These are phyloP conservation scores for Lycorma delicatula DNA, from an alignment of 1,140 invertebrate genomes.

Conservation along the genomic window DNA sequence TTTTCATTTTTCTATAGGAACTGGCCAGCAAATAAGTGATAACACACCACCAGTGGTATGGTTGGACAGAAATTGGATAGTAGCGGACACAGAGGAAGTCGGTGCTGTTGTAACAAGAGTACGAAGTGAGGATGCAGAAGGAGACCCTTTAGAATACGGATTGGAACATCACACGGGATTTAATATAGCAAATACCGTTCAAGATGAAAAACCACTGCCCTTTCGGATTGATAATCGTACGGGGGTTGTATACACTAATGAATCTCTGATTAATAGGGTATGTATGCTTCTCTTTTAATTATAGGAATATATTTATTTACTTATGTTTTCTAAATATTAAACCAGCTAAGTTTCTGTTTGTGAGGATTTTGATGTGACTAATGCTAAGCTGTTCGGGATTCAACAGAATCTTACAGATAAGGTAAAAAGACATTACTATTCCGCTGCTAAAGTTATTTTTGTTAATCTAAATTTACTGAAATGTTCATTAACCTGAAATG, in stretches of 20 bases:
- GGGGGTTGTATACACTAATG: slow-evolving; percentile 59
- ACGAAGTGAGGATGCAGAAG: slow-evolving; percentile 49
- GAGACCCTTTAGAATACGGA: slow-evolving; percentile 50
- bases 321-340: neutral
- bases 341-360: too few species aligned
- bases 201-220: slow-evolving; percentile 38
- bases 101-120: slow-evolving; percentile 52
- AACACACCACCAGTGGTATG: slow-evolving; percentile 41
- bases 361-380: too few species aligned
- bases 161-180: slow-evolving; percentile 44
- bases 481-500: too few species aligned
- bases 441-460: too few species aligned
- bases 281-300: too few species aligned
- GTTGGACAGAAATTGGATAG: slow-evolving; percentile 55
- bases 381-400: too few species aligned
- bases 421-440: too few species aligned
- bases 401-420: too few species aligned
- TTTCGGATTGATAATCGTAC: slow-evolving; percentile 59
- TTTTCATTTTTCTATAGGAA: neutral
- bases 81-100: slow-evolving; percentile 52
- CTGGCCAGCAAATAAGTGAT: neutral
- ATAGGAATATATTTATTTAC: too few species aligned
- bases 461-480: too few species aligned
- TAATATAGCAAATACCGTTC: slow-evolving; percentile 32
- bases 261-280: slow-evolving; percentile 56